Evolutionary conservation across 1,140 invertebrate species (phyloP).

Genomic region (Spodoptera frugiperda): DNA sequence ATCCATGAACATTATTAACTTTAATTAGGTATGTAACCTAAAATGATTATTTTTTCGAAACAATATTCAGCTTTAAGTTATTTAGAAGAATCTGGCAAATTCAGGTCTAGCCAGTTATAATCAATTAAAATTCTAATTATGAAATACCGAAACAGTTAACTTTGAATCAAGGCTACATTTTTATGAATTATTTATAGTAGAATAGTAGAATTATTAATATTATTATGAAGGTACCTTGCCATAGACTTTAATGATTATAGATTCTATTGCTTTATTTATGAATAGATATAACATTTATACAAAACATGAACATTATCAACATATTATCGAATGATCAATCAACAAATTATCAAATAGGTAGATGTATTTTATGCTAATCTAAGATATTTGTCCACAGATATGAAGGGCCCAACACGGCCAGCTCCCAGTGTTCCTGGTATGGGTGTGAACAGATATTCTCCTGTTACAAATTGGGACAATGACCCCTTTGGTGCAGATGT

Average conservation of each 20-base stretch:
- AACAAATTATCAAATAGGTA: not conserved
- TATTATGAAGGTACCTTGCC: too few species aligned
- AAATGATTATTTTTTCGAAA: too few species aligned
- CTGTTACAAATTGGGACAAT: conserved; percentile 82
- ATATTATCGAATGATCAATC: not conserved
- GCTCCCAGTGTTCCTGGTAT: conserved; percentile 75
- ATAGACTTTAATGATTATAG: too few species aligned
- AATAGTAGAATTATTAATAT: not conserved
- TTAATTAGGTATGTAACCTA: too few species aligned
- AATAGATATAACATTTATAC: too few species aligned
- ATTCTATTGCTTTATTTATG: too few species aligned
- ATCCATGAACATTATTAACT: too few species aligned
- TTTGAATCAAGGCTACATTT: conserved; percentile 13
- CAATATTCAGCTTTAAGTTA: not conserved
- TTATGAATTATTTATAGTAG: conserved; percentile 31
- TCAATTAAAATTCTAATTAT: conserved; percentile 22
- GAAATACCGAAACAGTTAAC: not conserved
- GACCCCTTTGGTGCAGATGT: conserved; percentile 82
- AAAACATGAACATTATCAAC: not conserved
- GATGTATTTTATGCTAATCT: not conserved
- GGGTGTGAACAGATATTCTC: conserved; percentile 72
- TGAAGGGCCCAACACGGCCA: conserved; percentile 81
- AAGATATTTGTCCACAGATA: conserved; percentile 63
- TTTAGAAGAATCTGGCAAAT: conserved; percentile 6
- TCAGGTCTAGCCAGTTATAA: conserved; percentile 7